Evolutionary conservation across 2,888 invertebrate genomes (phyloP), one percentile per base, ranked within the genome.

Genomic region (Caenorhabditis afra): DNA sequence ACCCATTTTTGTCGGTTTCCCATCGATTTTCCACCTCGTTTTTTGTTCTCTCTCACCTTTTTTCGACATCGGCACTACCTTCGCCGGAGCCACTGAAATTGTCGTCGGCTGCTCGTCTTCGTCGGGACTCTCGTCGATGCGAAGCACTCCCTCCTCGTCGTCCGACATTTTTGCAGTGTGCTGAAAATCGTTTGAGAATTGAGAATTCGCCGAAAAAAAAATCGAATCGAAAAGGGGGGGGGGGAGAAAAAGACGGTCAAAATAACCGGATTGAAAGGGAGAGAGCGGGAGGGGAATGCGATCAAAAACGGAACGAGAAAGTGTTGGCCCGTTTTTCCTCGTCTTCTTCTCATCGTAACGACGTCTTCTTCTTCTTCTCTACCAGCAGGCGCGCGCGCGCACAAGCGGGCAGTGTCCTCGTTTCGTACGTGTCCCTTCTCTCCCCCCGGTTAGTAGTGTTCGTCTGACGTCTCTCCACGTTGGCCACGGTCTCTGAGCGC

Each of bases 81-180:
- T 29, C 29, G 29, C 29, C 29, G 29, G 29, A 29, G 29, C 29
- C 29, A 29, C 29, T 29, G 29, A 29, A 29, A 29, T 29, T 5
- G 29, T 11, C 11, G 52, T 11, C 11, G 52, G 45, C n/a, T 45
- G 53, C 18, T 66, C 66, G 47, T 57, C 49, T 29, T 29, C 29
- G 7, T 29, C 29, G 29, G 11, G 65, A 20, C 2, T 57, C 55
- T 79, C 79, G 44, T 61, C 79, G 59, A 79, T 79, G 23, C 62
- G 45, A n/a, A 79, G 16, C 29, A 22, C 41, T 1, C 74, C 74
- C 29, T 75, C 75, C 7, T 79, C 79, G 23, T 79, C 79, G 57
- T 79, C 79, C 29, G 79, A 79, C 75, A 79, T 79, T 23, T 18
- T 39, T 3, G 1, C 16, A 50, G 37, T 22, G 4, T 18, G 16